A percentile compares a stretch with the other conserved stretches of the same genome.
Evolutionary conservation across 2,113 vertebrate species (phyloP).

Genomic region (Mionectes macconnelli): DNA sequence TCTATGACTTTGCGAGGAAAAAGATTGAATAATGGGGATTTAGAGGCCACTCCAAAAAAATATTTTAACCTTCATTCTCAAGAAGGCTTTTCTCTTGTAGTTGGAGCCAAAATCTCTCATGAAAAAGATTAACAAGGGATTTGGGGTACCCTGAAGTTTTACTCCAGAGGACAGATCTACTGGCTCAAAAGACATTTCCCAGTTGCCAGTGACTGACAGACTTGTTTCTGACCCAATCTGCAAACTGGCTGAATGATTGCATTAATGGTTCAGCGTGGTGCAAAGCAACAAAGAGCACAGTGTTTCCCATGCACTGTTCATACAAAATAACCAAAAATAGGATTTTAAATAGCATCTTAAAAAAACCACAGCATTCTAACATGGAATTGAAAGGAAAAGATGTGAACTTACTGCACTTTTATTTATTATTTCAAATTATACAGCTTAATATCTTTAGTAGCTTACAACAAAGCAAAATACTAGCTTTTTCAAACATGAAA

Average conservation of each 20-base stretch:
- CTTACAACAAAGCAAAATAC: neutral
- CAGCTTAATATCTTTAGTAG: neutral
- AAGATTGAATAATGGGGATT: neutral
- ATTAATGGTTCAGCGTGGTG: neutral
- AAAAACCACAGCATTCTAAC: neutral
- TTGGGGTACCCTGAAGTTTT: conserved; percentile 29
- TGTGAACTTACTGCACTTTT: neutral
- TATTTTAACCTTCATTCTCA: neutral
- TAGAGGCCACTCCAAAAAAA: neutral
- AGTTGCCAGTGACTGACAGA: neutral
- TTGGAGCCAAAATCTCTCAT: conserved; percentile 26
- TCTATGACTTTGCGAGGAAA: neutral
- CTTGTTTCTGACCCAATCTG: neutral
- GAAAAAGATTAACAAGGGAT: conserved; percentile 42
- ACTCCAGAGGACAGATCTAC: neutral
- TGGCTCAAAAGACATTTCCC: neutral
- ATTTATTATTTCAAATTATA: neutral
- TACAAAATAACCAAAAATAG: neutral
- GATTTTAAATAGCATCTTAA: conserved; percentile 15
- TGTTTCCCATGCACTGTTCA: neutral
- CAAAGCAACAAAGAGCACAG: neutral
- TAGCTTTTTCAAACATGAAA: neutral
- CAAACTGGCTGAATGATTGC: neutral
- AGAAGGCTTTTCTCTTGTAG: conserved; percentile 23
- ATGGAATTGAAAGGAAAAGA: neutral